Evolutionary conservation across 1,140 invertebrate genomes (phyloP).

Genomic region (Diuraphis noxia): DNA sequence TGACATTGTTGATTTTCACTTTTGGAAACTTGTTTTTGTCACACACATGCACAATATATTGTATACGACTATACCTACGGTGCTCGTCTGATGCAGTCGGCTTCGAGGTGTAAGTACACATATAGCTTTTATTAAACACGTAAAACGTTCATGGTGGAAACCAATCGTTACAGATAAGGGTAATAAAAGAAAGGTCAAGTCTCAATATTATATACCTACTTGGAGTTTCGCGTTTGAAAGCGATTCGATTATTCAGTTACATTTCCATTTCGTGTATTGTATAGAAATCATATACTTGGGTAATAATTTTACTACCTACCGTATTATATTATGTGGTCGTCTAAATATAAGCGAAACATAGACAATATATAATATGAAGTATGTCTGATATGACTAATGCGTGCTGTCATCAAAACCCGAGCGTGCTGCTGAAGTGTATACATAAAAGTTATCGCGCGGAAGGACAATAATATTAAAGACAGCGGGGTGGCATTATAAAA

Average conservation of each 20-base stretch:
- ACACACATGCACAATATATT: not conserved
- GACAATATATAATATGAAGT: not conserved
- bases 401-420: not conserved
- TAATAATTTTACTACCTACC: not conserved
- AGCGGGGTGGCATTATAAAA: not conserved
- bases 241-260: not conserved
- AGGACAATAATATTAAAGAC: not conserved
- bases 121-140: not conserved
- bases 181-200: conserved; percentile 23
- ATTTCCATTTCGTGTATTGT: not conserved
- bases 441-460: not conserved
- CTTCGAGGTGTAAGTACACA: not conserved
- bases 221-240: not conserved
- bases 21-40: conserved; percentile 44
- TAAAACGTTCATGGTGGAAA: not conserved
- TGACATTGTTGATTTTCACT: conserved; percentile 1
- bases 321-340: not conserved
- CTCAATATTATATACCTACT: not conserved
- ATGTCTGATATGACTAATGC: not conserved
- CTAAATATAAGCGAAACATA: not conserved
- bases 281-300: conserved; percentile 3
- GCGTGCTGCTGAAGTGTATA: not conserved
- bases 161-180: not conserved
- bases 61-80: not conserved
- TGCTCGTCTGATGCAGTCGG: too few relatives aligned